Conservation (phyloP, 2,888 invertebrate genomes). For the Acleris laterana region DNA sequence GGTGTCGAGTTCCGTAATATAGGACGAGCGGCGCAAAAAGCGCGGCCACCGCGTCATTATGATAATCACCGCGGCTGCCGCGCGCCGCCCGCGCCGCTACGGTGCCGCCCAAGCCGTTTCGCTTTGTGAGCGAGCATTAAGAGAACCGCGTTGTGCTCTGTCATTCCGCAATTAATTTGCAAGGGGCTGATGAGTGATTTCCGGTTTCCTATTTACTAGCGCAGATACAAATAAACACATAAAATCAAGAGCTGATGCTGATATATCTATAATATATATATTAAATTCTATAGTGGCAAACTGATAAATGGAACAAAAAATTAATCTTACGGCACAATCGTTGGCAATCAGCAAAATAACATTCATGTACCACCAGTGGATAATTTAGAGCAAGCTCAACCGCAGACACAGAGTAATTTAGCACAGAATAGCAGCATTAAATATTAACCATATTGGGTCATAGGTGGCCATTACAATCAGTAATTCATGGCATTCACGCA, state of each 20-base stretch:
- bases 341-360: conserved; percentile 49
- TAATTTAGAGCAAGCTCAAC: conserved; percentile 75
- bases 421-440: conserved; percentile 75
- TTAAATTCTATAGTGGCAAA: too few relatives aligned
- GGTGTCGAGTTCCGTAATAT: conserved; percentile 76
- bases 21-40: conserved; percentile 77
- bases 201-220: conserved; percentile 47
- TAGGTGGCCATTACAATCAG: conserved; percentile 70
- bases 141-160: conserved; percentile 77
- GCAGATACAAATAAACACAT: conserved; percentile 17
- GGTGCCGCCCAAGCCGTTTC: conserved; percentile 77
- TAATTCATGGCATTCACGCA: conserved; percentile 64
- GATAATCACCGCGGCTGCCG: conserved; percentile 79
- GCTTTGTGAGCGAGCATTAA: conserved; percentile 82
- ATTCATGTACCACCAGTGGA: conserved; percentile 59
- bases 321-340: conserved; percentile 5
- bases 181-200: conserved; percentile 65
- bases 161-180: conserved; percentile 81
- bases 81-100: conserved; percentile 55
- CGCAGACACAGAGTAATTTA: conserved; percentile 74
- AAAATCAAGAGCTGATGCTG: neutral
- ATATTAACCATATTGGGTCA: conserved; percentile 80
- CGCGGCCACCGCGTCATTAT: conserved; percentile 81
- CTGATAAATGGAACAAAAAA: neutral
- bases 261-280: too few relatives aligned